phyloP scores from a whole-genome alignment of 2,888 invertebrate genomes.

The Drosophila greeni region DNA sequence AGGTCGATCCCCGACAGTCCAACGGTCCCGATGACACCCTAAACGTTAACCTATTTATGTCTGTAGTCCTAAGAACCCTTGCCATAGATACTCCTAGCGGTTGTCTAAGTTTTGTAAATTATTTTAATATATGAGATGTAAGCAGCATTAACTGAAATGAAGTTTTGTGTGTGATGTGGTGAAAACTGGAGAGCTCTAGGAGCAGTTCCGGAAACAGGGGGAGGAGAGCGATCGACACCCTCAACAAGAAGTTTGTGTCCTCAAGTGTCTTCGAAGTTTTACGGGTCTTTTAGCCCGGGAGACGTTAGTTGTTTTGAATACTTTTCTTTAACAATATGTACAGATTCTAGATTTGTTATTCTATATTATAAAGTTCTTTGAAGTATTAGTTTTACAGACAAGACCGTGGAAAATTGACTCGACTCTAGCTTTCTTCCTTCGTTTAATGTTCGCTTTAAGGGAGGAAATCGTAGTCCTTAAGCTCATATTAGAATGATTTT shows the following conservation, averaged over 20 bases:
- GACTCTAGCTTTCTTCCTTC: background rate
- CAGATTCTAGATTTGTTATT: too few species aligned
- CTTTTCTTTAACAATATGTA: too few species aligned
- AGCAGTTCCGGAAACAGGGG: too few species aligned
- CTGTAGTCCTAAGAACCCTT: conserved; percentile 46
- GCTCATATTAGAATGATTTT: background rate
- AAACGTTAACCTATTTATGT: conserved; percentile 43
- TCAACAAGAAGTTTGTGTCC: too few species aligned
- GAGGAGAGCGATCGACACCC: too few species aligned
- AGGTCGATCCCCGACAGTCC: background rate
- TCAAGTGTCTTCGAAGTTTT: too few species aligned
- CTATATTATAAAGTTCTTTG: too few species aligned
- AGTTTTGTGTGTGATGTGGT: background rate
- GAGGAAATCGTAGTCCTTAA: background rate
- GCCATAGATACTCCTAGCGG: conserved; percentile 41
- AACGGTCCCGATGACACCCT: background rate
- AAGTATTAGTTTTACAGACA: background rate
- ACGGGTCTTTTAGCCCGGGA: too few species aligned
- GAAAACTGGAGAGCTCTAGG: too few species aligned
- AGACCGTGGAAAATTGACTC: background rate
- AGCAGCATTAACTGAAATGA: conserved; percentile 21
- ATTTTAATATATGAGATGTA: conserved; percentile 14
- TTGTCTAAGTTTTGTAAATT: conserved; percentile 30
- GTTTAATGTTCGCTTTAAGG: background rate
- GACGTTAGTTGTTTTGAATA: too few species aligned